Evolutionary conservation across 1,140 invertebrate genomes (phyloP).

Genomic region (Sinella curviseta): DNA sequence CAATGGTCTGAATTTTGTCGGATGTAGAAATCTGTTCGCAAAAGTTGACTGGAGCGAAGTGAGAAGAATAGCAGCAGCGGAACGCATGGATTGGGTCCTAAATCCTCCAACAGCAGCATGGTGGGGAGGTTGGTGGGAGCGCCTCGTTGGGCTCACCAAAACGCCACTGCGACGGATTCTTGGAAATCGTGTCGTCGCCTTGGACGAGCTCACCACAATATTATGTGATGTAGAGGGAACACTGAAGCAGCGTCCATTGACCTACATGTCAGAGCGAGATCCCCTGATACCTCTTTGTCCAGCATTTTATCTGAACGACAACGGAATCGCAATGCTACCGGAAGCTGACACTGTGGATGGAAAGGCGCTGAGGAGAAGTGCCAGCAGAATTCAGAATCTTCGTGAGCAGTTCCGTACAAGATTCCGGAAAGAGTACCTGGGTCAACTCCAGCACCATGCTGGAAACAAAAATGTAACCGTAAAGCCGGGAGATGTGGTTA

Average conservation of each 20-base stretch:
- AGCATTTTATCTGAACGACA: not conserved
- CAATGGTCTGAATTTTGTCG: not conserved
- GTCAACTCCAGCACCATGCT: not conserved
- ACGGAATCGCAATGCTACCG: not conserved
- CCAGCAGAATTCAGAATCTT: not conserved
- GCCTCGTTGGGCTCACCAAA: not conserved
- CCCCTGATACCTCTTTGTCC: not conserved
- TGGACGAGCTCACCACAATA: not conserved
- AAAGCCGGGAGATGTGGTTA: not conserved
- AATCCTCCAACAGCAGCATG: not conserved
- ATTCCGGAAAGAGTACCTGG: not conserved
- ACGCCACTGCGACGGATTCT: not conserved
- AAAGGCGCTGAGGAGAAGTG: too few relatives aligned
- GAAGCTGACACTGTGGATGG: too few relatives aligned
- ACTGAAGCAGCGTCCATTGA: not conserved
- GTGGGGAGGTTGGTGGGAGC: slow-evolving; percentile 14
- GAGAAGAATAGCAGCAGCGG: not conserved
- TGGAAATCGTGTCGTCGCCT: not conserved
- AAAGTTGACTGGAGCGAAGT: not conserved
- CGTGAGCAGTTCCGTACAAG: not conserved
- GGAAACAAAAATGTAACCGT: not conserved
- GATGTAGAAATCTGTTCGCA: not conserved
- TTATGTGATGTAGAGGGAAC: not conserved
- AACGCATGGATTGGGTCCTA: not conserved
- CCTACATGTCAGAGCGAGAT: not conserved